These are phyloP conservation scores for Scopus umbretta DNA, from an alignment of 2,113 vertebrate genomes.

Conservation along the genomic window DNA sequence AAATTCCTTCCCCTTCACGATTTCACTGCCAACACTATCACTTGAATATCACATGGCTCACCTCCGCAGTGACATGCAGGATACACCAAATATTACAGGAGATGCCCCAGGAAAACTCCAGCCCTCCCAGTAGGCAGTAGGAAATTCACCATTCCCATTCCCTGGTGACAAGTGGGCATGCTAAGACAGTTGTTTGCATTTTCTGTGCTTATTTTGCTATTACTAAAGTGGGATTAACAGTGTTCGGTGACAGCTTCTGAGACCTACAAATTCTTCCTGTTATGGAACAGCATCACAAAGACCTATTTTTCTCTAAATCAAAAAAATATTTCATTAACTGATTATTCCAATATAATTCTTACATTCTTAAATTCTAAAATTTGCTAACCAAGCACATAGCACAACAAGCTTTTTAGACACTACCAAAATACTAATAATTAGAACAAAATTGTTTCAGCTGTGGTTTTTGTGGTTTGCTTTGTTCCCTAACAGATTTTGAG, in stretches of 20 bases:
- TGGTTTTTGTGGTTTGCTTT: background rate
- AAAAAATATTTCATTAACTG: background rate
- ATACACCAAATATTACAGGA: background rate
- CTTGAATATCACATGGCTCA: background rate
- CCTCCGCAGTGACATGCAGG: background rate
- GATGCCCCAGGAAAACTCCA: background rate
- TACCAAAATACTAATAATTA: background rate
- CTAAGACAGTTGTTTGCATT: background rate
- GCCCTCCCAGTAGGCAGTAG: background rate
- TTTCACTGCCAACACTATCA: background rate
- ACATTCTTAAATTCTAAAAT: background rate
- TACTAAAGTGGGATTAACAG: background rate
- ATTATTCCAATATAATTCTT: background rate
- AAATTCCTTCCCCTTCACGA: background rate
- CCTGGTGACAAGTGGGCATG: background rate
- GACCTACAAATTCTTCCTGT: background rate
- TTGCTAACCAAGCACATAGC: background rate
- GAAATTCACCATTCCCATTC: background rate
- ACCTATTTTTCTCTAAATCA: background rate
- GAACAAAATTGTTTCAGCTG: background rate
- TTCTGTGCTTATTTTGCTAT: background rate
- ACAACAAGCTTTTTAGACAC: background rate
- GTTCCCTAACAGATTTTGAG: background rate
- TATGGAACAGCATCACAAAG: background rate
- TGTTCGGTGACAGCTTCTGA: background rate